Conservation (phyloP, 2,888 invertebrate species). For the Cristatella mucedo region DNA sequence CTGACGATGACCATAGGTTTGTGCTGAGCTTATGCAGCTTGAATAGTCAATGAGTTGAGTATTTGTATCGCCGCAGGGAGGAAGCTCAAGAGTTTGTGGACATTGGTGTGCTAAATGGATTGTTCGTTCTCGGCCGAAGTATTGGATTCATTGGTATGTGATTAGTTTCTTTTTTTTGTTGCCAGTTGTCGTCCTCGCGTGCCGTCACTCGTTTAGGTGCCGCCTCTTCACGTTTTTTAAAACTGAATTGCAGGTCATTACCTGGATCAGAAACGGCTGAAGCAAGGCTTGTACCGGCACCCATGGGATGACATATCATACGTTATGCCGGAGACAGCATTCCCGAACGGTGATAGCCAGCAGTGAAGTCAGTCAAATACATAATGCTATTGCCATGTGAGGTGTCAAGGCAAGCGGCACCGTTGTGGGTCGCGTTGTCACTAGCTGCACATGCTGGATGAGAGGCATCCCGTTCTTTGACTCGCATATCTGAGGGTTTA, state of each 20-base stretch:
- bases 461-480: no score
- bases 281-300: slow-evolving; percentile 95
- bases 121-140: slow-evolving; percentile 91
- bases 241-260: slow-evolving; percentile 56
- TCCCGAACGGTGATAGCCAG: no score
- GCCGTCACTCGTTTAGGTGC: no score
- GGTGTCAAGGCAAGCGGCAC: no score
- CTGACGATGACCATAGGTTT: no score
- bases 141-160: slow-evolving; percentile 80
- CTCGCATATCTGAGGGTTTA: no score
- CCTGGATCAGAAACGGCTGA: slow-evolving; percentile 93
- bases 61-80: slow-evolving; percentile 46
- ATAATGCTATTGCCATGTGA: no score
- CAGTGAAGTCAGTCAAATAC: no score
- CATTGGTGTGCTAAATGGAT: slow-evolving; percentile 91
- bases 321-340: slow-evolving; percentile 62
- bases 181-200: background rate
- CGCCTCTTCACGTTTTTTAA: background rate
- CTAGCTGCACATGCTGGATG: no score
- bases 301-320: slow-evolving; percentile 98
- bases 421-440: no score
- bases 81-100: slow-evolving; percentile 94
- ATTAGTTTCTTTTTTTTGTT: background rate
- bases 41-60: no score
- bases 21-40: no score